phyloP scores from a whole-genome alignment of 1,140 invertebrate genomes.

The Latrodectus geometricus region DNA sequence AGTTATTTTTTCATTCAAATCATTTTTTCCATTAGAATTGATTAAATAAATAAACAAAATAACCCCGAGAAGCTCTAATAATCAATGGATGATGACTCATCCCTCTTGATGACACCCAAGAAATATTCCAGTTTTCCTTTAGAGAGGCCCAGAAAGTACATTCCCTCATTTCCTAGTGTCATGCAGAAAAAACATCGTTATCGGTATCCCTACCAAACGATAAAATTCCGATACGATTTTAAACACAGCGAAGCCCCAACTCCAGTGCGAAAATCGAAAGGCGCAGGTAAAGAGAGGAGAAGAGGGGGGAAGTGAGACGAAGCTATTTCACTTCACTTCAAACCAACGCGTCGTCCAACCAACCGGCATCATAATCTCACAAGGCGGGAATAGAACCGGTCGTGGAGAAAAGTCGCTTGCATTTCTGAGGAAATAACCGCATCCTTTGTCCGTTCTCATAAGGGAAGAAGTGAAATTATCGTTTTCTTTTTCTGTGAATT shows the following conservation, averaged over 20 bases:
- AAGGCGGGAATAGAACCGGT: conserved; percentile 30
- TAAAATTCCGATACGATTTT: too few relatives aligned
- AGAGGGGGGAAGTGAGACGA: not conserved
- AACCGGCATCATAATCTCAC: conserved; percentile 1
- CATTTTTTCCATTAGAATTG: too few relatives aligned
- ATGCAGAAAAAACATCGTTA: too few relatives aligned
- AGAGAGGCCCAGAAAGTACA: too few relatives aligned
- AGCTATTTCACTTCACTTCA: conserved; percentile 9
- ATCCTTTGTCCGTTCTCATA: not conserved
- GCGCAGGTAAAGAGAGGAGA: not conserved
- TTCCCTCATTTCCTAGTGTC: too few relatives aligned
- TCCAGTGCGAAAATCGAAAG: not conserved
- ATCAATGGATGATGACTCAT: too few relatives aligned
- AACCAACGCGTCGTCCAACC: not conserved
- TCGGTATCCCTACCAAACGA: too few relatives aligned
- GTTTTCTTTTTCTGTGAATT: not conserved
- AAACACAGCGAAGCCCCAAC: not conserved
- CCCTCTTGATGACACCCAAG: too few relatives aligned
- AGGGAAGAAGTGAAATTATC: not conserved
- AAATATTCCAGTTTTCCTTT: too few relatives aligned
- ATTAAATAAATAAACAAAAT: too few relatives aligned
- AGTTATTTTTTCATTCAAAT: too few relatives aligned
- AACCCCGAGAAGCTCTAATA: too few relatives aligned
- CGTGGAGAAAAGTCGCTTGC: not conserved
- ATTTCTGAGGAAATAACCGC: not conserved